These are phyloP conservation scores for Fregata magnificens DNA, from an alignment of 2,113 vertebrate species.

Conservation along the genomic window DNA sequence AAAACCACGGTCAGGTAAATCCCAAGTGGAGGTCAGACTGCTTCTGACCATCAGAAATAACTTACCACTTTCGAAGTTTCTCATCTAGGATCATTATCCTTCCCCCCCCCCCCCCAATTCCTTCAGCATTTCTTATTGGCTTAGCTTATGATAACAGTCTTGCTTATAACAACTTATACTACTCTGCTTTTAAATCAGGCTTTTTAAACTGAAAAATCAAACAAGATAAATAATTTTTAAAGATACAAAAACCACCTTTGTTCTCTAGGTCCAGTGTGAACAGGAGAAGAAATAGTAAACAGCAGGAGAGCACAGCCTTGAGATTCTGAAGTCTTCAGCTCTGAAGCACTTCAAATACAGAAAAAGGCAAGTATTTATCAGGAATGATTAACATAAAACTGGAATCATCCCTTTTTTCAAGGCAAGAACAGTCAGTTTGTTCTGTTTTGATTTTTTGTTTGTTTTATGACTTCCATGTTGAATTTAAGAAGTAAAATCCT, in stretches of 20 bases:
- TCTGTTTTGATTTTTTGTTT: fast-evolving
- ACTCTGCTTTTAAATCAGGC: background rate
- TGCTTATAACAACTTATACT: background rate
- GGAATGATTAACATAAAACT: background rate
- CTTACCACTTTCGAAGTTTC: background rate
- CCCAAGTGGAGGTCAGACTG: background rate
- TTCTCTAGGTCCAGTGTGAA: background rate
- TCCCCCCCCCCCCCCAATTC: fast-evolving
- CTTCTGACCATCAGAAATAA: background rate
- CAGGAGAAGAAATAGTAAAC: background rate
- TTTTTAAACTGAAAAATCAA: background rate
- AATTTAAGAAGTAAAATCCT: background rate
- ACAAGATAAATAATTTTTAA: background rate
- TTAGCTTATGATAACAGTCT: background rate
- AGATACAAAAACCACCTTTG: background rate
- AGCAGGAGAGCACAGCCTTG: background rate
- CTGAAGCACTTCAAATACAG: background rate
- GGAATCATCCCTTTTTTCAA: too few relatives aligned
- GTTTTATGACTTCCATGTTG: background rate
- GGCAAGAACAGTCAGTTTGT: too few relatives aligned
- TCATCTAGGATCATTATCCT: background rate
- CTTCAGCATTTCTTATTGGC: background rate
- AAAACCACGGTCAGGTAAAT: background rate
- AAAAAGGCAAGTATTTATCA: background rate
- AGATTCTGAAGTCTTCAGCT: background rate